Conservation (phyloP, 2,797 vertebrate species). For the Adelosebastes latens region DNA sequence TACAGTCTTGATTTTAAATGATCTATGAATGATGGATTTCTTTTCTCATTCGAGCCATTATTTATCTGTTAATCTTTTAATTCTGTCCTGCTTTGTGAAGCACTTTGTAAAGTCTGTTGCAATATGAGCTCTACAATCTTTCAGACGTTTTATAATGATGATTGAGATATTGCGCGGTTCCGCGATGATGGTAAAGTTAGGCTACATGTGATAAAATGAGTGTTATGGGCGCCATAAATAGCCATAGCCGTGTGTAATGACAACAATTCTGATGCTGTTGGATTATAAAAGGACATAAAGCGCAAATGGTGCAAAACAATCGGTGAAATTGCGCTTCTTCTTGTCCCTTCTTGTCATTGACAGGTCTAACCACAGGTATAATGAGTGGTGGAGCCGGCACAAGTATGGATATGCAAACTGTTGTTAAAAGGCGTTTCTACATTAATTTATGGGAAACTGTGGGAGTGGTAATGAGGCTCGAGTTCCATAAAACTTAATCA, state of each 20-base stretch:
- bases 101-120: not conserved
- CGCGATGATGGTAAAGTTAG: not conserved
- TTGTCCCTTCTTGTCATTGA: not conserved
- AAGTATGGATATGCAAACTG: not conserved
- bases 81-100: too few species aligned
- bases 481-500: not conserved
- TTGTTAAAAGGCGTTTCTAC: not conserved
- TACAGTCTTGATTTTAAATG: not conserved
- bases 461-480: not conserved
- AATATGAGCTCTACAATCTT: not conserved
- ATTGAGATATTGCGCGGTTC: not conserved
- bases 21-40: not conserved
- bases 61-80: not conserved
- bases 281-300: not conserved
- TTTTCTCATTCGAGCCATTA: not conserved
- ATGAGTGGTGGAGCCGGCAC: not conserved
- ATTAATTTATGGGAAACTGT: not conserved
- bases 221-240: not conserved
- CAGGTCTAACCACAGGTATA: not conserved
- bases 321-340: not conserved
- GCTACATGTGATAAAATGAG: not conserved
- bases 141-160: not conserved
- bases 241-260: not conserved
- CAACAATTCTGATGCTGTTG: not conserved
- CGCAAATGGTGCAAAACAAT: not conserved